Evolutionary conservation across 1,140 invertebrate genomes (phyloP).

Genomic region (Penaeus chinensis): DNA sequence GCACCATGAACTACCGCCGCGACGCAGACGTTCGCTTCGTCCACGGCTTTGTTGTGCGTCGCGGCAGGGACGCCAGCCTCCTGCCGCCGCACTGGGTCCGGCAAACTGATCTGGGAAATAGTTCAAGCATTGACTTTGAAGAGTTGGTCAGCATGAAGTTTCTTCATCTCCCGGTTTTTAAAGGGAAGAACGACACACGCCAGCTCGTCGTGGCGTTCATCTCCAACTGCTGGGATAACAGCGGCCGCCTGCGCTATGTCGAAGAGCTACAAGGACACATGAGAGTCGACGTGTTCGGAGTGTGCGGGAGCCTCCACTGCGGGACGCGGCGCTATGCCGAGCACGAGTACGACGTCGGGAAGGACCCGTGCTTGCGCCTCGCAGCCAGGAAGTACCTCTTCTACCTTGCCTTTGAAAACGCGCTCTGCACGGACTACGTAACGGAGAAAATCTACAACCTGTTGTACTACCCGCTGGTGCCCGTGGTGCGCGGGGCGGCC

Average conservation of each 20-base stretch:
- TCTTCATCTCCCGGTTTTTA: background rate
- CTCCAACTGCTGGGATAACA: conserved; percentile 69
- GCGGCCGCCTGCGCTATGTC: conserved; percentile 68
- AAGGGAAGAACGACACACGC: conserved; percentile 24
- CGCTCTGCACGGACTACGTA: conserved; percentile 67
- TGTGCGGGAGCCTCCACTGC: conserved; percentile 65
- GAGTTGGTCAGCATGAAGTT: too few species aligned
- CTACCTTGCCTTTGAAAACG: conserved; percentile 71
- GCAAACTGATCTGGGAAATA: background rate
- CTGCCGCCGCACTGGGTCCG: conserved; percentile 54
- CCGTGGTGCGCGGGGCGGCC: conserved; percentile 77
- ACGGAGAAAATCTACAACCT: conserved; percentile 67
- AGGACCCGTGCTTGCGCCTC: conserved; percentile 7
- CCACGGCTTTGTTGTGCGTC: conserved; percentile 66
- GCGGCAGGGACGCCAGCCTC: too few species aligned
- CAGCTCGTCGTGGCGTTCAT: conserved; percentile 69
- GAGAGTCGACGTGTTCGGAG: conserved; percentile 71
- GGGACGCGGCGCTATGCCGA: conserved; percentile 1
- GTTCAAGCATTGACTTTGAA: too few species aligned
- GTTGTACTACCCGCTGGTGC: conserved; percentile 71
- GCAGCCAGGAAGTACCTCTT: conserved; percentile 68
- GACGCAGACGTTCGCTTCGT: conserved; percentile 71
- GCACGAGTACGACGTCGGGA: conserved; percentile 3
- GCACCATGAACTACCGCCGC: conserved; percentile 74
- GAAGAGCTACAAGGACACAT: conserved; percentile 69